Base-by-base conservation (phyloP, 2,113 vertebrate genomes). In the Nesoenas mayeri region DNA sequence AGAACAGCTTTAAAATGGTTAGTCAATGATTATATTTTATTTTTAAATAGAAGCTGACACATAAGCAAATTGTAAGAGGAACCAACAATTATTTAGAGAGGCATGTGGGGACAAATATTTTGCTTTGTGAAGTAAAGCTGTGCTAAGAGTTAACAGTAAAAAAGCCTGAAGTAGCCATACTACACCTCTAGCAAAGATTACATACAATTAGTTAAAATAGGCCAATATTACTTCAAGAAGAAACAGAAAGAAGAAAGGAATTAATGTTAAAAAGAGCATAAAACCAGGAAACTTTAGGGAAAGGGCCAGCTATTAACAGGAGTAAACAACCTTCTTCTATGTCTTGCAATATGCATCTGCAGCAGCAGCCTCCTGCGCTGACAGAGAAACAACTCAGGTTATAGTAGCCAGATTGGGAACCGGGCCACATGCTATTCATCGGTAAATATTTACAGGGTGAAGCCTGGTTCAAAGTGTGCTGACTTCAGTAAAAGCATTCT, bases 1-100 rank as follows among this genome's bases (percentile, higher is more conserved):
- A 88, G 75, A 94, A 88, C 79, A 74, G 88, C 51, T 97, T 96
- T 94, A 56, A 91, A 95, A 80, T 89, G 79, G 85, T 93, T 96
- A 96, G 91, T 94, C 91, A 88, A 77, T 96, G 81, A 89, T 71
- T 95, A 64, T 94, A 89, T 85, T 96, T 97, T 91, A 93, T 77
- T 94, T 95, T 94, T 95, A 96, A 95, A 91, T 66, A 88, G 89
- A 89, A 89, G 62, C 32, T 91, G 93, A 69, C 74, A 73, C 60
- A 86, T 29, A 94, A 87, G 54, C 84, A 95, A 93, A 91, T 91
- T 79, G 34, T 66, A 94, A 80, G 64, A 94, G 89, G 67, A 91
- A 73, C 58, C 34, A 70, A 58, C 74, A 83, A 82, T 85, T 89
- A 89, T 83, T 88, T 91, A 85, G 58, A 38, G 69, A 74, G 47